Conservation (phyloP, 2,888 invertebrate genomes). For the Aproaerema taeniolella region DNA sequence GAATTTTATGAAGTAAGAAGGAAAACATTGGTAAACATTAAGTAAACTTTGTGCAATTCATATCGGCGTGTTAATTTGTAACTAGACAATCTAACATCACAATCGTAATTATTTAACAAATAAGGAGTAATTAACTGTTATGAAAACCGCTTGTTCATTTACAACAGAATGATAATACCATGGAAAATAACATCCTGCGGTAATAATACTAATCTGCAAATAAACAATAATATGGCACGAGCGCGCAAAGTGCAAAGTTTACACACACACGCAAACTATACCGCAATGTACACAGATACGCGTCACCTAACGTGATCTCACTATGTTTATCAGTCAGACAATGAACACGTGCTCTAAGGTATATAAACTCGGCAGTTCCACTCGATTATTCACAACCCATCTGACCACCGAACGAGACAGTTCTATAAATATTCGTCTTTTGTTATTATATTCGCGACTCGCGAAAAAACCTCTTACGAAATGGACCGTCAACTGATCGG, state of each 20-base stretch:
- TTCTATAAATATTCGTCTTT: background rate
- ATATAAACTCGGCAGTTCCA: conserved; percentile 35
- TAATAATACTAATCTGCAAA: conserved; percentile 1
- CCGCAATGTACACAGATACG: conserved; percentile 18
- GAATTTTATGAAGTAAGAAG: too few relatives aligned
- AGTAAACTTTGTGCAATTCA: too few relatives aligned
- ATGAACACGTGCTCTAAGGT: conserved; percentile 39
- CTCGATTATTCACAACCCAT: conserved; percentile 8
- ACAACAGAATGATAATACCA: too few relatives aligned
- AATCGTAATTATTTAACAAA: too few relatives aligned
- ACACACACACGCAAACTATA: conserved; percentile 29
- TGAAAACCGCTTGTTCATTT: too few relatives aligned
- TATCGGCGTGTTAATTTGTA: too few relatives aligned
- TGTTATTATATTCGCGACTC: background rate
- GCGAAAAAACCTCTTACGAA: conserved; percentile 8
- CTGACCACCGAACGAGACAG: background rate
- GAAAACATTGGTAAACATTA: too few relatives aligned
- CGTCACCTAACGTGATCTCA: conserved; percentile 29
- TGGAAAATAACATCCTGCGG: background rate
- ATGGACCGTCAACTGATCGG: conserved; percentile 79
- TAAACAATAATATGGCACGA: conserved; percentile 46
- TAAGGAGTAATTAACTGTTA: too few relatives aligned
- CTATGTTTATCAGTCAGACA: conserved; percentile 43
- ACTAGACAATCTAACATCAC: too few relatives aligned
- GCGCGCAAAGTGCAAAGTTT: conserved; percentile 52